Base-by-base conservation (phyloP, 2,888 invertebrate species). In the Eudasyphora cyanicolor region DNA sequence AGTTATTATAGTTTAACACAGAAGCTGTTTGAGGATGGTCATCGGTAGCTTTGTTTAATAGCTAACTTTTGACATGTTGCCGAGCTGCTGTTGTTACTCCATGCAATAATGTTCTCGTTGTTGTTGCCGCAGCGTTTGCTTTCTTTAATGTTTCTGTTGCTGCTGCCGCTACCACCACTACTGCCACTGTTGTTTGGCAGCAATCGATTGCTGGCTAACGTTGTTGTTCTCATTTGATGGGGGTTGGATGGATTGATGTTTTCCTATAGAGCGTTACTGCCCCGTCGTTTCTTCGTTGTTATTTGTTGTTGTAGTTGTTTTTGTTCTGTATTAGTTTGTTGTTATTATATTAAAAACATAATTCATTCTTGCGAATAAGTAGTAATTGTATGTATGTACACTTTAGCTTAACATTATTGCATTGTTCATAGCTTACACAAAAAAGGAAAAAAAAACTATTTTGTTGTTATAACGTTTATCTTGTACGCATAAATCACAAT, bases 1-100 rank as follows among this genome's bases (percentile, higher is more conserved):
- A 75, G 81, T 78, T 81, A 78, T 84, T 84, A 81, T 75, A 78
- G 84, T 84, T 81, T 81, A 84, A 84, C 75, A 84, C 84, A 84
- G 84, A 79, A 84, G 84, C 84, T 81, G 78, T 81, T 84, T 81
- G 64, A 78, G 76, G 76, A 45, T 73, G 81, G 84, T 81, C 81
- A 84, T 75, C 75, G 70, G 84, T 78, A 81, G 84, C 71, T 71
- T 76, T 64, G 71, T 71, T 71, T 81, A 77, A 78, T 78, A 42
- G 71, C 19, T 17, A 79, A 81, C 76, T 81, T 81, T 81, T 84
- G 84, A 79, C 73, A 84, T 84, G 71, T 76, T 51, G n/a, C n/a
- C n/a, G n/a, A 29, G 81, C 75, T 80, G 80, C 71, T 69, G 74
- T 73, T 74, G 79, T 75, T 78, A 35, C 82, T 51, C 32, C 42